Evolutionary conservation across 2,888 invertebrate species (phyloP).

Genomic region (Pyrrhosoma nymphula): DNA sequence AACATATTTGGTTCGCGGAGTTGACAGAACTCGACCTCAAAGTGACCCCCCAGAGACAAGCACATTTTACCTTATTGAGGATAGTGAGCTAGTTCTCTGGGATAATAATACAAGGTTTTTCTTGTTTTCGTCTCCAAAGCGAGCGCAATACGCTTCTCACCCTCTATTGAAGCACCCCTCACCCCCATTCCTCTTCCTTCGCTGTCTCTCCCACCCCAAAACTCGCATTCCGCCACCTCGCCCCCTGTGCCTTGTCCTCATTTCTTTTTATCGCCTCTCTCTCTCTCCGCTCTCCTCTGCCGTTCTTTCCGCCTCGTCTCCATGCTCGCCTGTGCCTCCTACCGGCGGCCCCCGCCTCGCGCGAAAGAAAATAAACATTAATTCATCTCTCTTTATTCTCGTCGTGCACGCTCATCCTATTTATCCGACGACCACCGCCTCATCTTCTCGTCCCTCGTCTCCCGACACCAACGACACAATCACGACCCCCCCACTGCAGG

Average conservation of each 20-base stretch:
- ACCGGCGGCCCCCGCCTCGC: neutral
- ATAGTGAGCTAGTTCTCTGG: neutral
- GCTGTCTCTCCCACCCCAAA: neutral
- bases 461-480: neutral
- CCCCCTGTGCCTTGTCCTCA: neutral
- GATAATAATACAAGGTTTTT: neutral
- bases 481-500: neutral
- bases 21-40: neutral
- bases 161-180: neutral
- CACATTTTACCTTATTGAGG: neutral
- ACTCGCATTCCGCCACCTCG: neutral
- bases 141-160: neutral
- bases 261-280: neutral
- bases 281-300: too few species aligned
- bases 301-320: neutral
- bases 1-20: neutral
- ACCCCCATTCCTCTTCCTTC: neutral
- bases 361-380: constrained; percentile 23
- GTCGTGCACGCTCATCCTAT: constrained; percentile 8
- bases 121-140: neutral
- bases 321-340: neutral
- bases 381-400: neutral
- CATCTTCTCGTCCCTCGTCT: neutral
- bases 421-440: neutral
- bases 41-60: neutral